phyloP scores from a whole-genome alignment of 2,797 vertebrate species.

The Cercopithecus petaurista region DNA sequence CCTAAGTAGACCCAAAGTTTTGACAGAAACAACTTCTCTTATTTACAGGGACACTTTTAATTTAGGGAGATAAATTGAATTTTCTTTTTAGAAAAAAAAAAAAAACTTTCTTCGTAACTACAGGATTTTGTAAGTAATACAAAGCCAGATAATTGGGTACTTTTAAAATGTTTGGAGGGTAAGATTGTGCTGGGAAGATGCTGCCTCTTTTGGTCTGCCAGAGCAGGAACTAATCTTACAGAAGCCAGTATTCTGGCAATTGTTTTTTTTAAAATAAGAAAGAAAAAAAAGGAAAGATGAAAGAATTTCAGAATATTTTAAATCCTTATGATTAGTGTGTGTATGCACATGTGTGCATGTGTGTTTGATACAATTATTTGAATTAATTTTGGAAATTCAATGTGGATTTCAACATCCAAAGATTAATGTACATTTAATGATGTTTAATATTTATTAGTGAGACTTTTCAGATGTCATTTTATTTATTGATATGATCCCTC shows the following conservation, averaged over 20 bases:
- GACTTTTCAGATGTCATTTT: neutral
- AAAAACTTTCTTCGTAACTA: neutral
- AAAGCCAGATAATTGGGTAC: neutral
- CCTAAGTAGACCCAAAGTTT: slow-evolving; percentile 36
- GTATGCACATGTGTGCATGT: neutral
- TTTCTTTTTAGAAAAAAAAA: neutral
- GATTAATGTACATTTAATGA: neutral
- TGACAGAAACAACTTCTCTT: slow-evolving; percentile 33
- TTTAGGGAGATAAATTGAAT: neutral
- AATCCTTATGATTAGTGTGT: neutral
- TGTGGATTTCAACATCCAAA: slow-evolving; percentile 5
- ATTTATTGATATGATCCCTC: neutral
- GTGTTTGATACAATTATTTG: neutral
- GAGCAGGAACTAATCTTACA: neutral
- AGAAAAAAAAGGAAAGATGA: neutral
- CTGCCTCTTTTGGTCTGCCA: neutral
- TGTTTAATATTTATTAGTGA: neutral
- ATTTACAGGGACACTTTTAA: slow-evolving; percentile 22
- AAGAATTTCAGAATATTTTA: neutral
- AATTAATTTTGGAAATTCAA: slow-evolving; percentile 10
- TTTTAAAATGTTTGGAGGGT: neutral
- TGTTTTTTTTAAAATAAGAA: neutral
- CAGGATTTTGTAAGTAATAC: slow-evolving; percentile 36
- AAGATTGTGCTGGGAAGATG: neutral
- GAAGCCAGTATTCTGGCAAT: neutral